Evolutionary conservation across 1,140 invertebrate species (phyloP).

Genomic region (Harlomillsia oculata): DNA sequence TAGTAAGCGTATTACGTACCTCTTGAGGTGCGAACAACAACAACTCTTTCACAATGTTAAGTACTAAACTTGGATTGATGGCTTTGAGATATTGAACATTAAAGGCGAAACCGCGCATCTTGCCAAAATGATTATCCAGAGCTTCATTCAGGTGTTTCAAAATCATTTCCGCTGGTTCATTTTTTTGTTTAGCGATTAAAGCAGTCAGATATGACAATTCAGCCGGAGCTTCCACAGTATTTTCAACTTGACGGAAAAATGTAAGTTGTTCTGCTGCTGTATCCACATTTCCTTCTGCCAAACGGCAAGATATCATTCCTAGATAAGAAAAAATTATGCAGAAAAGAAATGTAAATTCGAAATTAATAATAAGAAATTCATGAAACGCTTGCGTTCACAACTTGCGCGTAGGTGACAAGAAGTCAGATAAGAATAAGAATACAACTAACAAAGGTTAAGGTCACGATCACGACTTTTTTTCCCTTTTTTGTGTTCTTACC

Average conservation of each 20-base stretch:
- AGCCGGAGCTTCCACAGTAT: slow-evolving; percentile 46
- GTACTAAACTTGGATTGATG: slow-evolving; percentile 76
- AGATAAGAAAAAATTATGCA: slow-evolving; percentile 37
- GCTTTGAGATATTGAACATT: slow-evolving; percentile 62
- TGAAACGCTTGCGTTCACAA: neutral
- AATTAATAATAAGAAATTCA: no score
- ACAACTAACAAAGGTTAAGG: no score
- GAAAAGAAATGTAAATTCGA: neutral
- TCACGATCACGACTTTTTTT: no score
- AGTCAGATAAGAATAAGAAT: neutral
- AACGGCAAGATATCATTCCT: slow-evolving; percentile 71
- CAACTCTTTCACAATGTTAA: slow-evolving; percentile 67
- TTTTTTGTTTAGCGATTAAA: slow-evolving; percentile 51
- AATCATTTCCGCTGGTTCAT: slow-evolving; percentile 45
- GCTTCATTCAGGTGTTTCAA: slow-evolving; percentile 59
- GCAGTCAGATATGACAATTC: slow-evolving; percentile 58
- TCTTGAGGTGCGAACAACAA: slow-evolving; percentile 60
- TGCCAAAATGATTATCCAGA: slow-evolving; percentile 55
- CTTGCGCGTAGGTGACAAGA: neutral
- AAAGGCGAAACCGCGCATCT: slow-evolving; percentile 53
- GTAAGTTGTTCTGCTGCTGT: slow-evolving; percentile 76
- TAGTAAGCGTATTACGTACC: slow-evolving; percentile 33
- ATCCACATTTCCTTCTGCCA: slow-evolving; percentile 48
- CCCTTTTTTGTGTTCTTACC: no score
- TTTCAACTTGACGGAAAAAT: slow-evolving; percentile 70